Evolutionary conservation across 2,888 invertebrate genomes (phyloP).

Genomic region (Cenopis cana): DNA sequence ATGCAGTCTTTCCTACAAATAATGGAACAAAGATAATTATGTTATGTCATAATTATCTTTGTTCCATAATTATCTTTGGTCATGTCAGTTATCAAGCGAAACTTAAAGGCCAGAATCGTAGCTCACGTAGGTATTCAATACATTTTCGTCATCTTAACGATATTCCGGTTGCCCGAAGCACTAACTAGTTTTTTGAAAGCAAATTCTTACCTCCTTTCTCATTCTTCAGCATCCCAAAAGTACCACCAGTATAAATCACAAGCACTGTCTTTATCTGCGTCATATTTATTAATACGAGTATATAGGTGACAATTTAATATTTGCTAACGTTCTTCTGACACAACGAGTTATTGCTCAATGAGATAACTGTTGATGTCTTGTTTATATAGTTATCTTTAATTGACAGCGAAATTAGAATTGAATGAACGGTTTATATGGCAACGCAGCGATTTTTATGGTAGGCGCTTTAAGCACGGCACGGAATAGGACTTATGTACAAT

Average conservation of each 20-base stretch:
- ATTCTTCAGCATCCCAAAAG: slow-evolving; percentile 97
- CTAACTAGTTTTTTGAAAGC: no score
- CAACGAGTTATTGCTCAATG: neutral
- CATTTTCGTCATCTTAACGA: no score
- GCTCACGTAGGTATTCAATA: no score
- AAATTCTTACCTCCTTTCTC: slow-evolving; percentile 88
- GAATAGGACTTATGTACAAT: no score
- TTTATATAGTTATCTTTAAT: no score
- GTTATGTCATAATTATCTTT: no score
- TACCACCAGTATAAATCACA: slow-evolving; percentile 97
- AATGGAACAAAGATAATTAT: no score
- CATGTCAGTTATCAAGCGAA: no score
- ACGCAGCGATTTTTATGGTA: neutral
- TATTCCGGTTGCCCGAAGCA: neutral
- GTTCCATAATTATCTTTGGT: neutral
- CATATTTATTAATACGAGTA: slow-evolving; percentile 27
- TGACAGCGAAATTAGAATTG: neutral
- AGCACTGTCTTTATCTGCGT: slow-evolving; percentile 81
- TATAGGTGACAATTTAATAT: neutral
- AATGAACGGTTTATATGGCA: neutral
- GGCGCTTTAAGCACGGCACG: neutral
- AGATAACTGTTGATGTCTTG: neutral
- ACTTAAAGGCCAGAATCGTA: no score
- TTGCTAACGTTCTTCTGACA: neutral
- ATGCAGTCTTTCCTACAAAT: no score